Base-by-base conservation (phyloP, 92 coral and sea anemone genomes). In the Porites cylindrica region DNA sequence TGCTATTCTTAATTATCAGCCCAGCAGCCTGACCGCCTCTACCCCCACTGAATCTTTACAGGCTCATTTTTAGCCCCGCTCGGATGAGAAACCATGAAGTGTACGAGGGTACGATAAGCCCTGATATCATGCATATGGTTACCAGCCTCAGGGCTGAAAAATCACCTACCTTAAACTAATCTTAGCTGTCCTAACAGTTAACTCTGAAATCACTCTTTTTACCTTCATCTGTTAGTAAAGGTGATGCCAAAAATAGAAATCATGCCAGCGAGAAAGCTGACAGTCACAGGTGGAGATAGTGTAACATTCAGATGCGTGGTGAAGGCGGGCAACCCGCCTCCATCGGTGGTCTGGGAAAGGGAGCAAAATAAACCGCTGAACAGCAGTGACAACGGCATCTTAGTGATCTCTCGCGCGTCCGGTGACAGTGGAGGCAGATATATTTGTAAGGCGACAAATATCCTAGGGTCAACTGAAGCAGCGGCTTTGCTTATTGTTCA, bases 381-480 rank as follows among this genome's bases (percentile, higher is more conserved):
- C 59, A 78, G 88, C 12, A 92, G 81, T 19, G 76, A 83, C 70
- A 80, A 91, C 68, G 90, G 94, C 13, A 88, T 92, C 66, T 60
- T 95, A 66, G 90, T 68, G 94, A 90, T 95, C 61, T 86, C 96
- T 6, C 96, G 79, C 16, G 96, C 90, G 29, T 85, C 94, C 3
- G 90, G 94, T 26, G 88, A 81, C 69, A 88, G 91, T 84, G 90
- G 90, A 66, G 98, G 98, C 76, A 89, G 82, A 83, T 95, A 95
- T 79, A 92, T 92, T 24, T 95, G 98, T 73, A 88, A 89, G 90
- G 98, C 98, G 7, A 95, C 91, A 18, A 95, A 95, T 59, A 77
- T 54, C 21, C 20, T 92, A 66, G 98, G 98, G 23, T 83, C 96
- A 17, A 89, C 79, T 7, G 81, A 83, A 12, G 98, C 94, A 38